Evolutionary conservation across 2,888 invertebrate genomes (phyloP), one percentile per base, ranked within the genome.

Genomic region (Protonemura montana): DNA sequence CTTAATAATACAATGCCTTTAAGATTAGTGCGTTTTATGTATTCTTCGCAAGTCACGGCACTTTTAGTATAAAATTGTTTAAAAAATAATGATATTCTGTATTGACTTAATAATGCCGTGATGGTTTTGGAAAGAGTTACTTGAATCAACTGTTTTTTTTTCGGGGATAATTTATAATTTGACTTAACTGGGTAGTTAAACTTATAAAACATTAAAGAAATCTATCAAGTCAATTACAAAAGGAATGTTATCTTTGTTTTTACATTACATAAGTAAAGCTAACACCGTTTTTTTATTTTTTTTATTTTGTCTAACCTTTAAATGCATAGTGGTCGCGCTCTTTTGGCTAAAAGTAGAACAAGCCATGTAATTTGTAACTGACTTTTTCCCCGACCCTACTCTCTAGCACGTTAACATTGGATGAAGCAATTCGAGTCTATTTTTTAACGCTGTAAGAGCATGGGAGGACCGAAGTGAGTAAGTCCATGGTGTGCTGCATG

Each of bases 1-100:
- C 81, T 81, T 30, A 81, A 81, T 81, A 81, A 81, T 30, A 81
- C 81, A 81, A 81, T 30, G 81, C 29, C 29, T 29, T 30, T 21
- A 29, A 81, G 81, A 81, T 81, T 81, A 30, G 78, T n/a, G n/a
- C 26, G 78, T 26, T 78, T 76, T 76, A 78, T 25, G n/a, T 10
- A 78, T 28, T 27, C 27, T 78, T 26, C 26, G 7, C 21, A 28
- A 78, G 78, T 78, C 78, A 78, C 78, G 78, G 78, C 10, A 78
- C 10, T 78, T 78, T 78, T 28, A 28, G 27, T n/a, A 59, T 7
- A 21, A 59, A 59, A 59, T 59, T 3, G 3, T 59, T 78, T 26
- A 78, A 25, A 78, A 78, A 78, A 78, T 78, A 26, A 78, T 78
- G 78, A n/a, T 59, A 59, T 59, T 59, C 59, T 59, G 59, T 59